phyloP scores from a whole-genome alignment of 2,888 invertebrate genomes.

The Lasioglossum lativentre region DNA sequence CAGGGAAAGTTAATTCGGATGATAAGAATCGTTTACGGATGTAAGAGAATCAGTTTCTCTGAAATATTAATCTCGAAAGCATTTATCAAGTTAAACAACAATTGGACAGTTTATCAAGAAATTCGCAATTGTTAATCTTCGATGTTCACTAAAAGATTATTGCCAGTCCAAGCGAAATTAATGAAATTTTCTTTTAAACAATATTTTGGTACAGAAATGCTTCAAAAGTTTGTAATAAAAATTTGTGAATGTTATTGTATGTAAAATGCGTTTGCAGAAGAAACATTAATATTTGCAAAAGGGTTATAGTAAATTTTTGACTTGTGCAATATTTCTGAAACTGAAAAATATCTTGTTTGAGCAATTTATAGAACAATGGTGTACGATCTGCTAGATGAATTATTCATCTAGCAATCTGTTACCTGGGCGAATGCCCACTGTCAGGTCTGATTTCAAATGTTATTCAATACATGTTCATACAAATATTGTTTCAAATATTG shows the following conservation, averaged over 20 bases:
- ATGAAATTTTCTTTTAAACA: background rate
- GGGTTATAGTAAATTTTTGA: background rate
- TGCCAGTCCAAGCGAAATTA: background rate
- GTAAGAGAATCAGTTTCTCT: background rate
- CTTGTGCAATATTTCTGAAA: background rate
- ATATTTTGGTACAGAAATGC: background rate
- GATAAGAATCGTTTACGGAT: background rate
- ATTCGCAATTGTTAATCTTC: background rate
- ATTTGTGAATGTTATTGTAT: background rate
- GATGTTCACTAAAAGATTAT: background rate
- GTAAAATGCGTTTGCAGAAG: too few species aligned
- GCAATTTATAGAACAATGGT: constrained; percentile 61
- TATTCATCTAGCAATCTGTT: constrained; percentile 66
- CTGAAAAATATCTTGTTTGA: constrained; percentile 36
- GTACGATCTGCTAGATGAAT: constrained; percentile 68
- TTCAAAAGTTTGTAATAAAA: background rate
- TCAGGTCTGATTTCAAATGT: constrained; percentile 63
- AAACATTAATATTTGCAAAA: background rate
- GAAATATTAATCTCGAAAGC: background rate
- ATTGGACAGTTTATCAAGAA: background rate
- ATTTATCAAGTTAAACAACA: background rate
- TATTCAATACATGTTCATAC: constrained; percentile 5
- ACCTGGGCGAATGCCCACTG: constrained; percentile 38
- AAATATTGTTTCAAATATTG: background rate
- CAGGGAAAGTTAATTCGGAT: background rate